Evolutionary conservation across 2,113 vertebrate genomes (phyloP).

Genomic region (Herpailurus yagouaroundi): DNA sequence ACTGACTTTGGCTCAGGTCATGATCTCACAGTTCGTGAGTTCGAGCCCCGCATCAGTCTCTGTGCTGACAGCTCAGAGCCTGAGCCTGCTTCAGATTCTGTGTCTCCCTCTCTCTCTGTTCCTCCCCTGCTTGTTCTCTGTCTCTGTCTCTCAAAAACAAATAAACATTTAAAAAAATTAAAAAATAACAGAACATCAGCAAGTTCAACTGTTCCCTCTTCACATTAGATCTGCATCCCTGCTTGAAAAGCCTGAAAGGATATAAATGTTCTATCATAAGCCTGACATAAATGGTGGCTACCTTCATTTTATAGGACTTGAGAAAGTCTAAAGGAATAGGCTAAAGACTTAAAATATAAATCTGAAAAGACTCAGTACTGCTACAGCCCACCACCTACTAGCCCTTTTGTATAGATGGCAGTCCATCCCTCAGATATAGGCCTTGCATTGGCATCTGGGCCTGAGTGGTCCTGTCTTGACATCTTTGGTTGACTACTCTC

Average conservation of each 20-base stretch:
- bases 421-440: neutral
- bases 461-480: neutral
- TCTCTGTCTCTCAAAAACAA: too few relatives aligned
- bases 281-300: neutral
- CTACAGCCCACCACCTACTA: neutral
- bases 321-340: neutral
- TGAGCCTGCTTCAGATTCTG: too few relatives aligned
- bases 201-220: neutral
- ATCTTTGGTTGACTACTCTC: neutral
- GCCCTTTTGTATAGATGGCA: neutral
- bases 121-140: too few relatives aligned
- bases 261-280: neutral
- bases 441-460: neutral
- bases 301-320: neutral
- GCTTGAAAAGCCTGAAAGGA: constrained; percentile 6
- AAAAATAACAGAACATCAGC: neutral
- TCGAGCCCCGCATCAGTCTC: too few relatives aligned
- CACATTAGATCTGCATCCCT: neutral
- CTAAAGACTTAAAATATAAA: constrained; percentile 40
- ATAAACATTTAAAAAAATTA: too few relatives aligned
- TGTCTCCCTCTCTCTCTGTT: too few relatives aligned
- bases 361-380: neutral
- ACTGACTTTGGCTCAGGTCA: too few relatives aligned
- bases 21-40: too few relatives aligned
- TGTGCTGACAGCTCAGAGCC: too few relatives aligned